A percentile compares a stretch with the other conserved stretches of the same genome.
phyloP scores from a whole-genome alignment of 1,140 invertebrate species.

The Reticulitermes speratus region DNA sequence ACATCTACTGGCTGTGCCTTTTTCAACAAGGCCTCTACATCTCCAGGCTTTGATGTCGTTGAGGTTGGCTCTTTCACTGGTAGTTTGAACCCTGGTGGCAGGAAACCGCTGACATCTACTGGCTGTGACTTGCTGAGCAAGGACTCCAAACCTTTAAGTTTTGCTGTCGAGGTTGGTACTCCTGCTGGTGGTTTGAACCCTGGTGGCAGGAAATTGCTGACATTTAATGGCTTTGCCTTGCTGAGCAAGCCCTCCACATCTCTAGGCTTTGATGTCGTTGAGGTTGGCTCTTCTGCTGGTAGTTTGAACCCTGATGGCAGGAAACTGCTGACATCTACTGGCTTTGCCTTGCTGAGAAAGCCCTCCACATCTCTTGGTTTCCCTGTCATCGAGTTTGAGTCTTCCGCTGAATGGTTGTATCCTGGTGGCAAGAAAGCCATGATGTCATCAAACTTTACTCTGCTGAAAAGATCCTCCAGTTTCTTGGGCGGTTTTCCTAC shows the following conservation, averaged over 20 bases:
- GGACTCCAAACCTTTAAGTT: not conserved
- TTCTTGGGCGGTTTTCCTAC: slow-evolving; percentile 45
- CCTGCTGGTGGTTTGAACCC: slow-evolving; percentile 52
- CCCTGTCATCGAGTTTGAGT: slow-evolving; percentile 38
- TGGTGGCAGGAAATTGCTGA: slow-evolving; percentile 63
- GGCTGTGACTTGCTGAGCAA: slow-evolving; percentile 34
- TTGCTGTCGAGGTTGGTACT: slow-evolving; percentile 39
- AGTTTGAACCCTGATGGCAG: slow-evolving; percentile 66
- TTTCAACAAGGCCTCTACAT: not conserved
- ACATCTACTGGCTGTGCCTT: slow-evolving; percentile 53
- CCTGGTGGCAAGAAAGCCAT: slow-evolving; percentile 60
- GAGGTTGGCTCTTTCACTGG: slow-evolving; percentile 49
- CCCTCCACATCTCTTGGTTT: slow-evolving; percentile 8
- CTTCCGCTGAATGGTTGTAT: slow-evolving; percentile 50
- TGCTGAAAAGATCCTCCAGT: slow-evolving; percentile 38
- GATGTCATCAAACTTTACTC: slow-evolving; percentile 54
- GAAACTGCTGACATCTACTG: slow-evolving; percentile 55
- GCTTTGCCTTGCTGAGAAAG: slow-evolving; percentile 34
- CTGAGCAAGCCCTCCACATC: not conserved
- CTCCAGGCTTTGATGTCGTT: slow-evolving; percentile 33
- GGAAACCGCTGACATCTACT: slow-evolving; percentile 61
- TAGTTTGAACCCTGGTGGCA: slow-evolving; percentile 60
- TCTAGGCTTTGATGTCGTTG: slow-evolving; percentile 37
- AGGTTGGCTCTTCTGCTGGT: slow-evolving; percentile 47
- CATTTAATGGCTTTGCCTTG: slow-evolving; percentile 50